Base-by-base conservation (phyloP, 2,888 invertebrate species). In the Drosophila algonquin region DNA sequence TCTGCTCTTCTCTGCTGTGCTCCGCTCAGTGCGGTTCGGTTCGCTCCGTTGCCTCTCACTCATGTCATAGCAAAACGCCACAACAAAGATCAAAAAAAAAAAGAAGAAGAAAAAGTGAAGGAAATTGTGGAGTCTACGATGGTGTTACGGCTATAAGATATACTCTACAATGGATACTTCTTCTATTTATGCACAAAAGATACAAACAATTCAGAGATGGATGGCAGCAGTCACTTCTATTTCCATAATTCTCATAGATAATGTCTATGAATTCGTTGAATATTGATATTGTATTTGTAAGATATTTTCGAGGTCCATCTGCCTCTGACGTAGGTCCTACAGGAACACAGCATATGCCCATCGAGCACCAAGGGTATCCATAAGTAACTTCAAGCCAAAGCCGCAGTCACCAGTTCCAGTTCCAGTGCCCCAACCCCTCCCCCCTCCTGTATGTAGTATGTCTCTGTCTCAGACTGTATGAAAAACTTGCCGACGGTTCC, bases 401-500 rank as follows among this genome's bases (percentile, higher is more conserved):
- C 40, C 46, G 58, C 61, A n/a, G 18, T 60, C 50, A 68, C 50
- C 27, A 27, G 27, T 27, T 7, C 27, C 27, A 7, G 27, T 27
- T 18, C 18, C 18, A 18, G 18, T 18, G 18, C 18, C 18, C 18
- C 18, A 18, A 18, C 21, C 3, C 30, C 16, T 21, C 21, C 1
- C 16, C 10, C 32, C 4, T 10, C 32, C 10, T 21, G 3, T 3
- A 1, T 32, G 2, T 10, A 10, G 32, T 32, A 32, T 4, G 32
- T 64, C 64, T 65, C 56, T 56, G 32, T 50, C 45, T 7, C 50
- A 35, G 65, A 50, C 30, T 30, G 63, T 71, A 70, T 69, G 69
- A 74, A 74, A 74, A 84, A 81, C 68, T 84, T 75, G 84, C 59
- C 76, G 54, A 55, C 67, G 73, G 79, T 84, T 84, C 83, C 83